A percentile compares a stretch with the other conserved stretches of the same genome.
Evolutionary conservation across 2,888 invertebrate species (phyloP).

Genomic region (Mythimna pallens): DNA sequence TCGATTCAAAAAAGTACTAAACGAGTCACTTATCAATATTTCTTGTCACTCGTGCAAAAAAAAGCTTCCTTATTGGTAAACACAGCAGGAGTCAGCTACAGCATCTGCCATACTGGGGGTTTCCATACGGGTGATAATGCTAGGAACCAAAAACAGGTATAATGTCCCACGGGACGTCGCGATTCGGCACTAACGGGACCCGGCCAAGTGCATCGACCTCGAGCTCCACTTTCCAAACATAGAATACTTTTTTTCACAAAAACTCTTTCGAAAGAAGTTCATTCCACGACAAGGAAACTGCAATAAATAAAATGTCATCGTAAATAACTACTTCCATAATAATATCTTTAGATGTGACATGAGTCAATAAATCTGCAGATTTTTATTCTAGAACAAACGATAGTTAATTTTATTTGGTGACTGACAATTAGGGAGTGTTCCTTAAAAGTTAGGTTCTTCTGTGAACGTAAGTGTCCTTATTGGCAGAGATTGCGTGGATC

Average conservation of each 20-base stretch:
- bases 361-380: constrained; percentile 19
- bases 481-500: constrained; percentile 13
- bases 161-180: constrained; percentile 68
- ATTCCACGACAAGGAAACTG: constrained; percentile 13
- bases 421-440: constrained; percentile 6
- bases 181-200: constrained; percentile 75
- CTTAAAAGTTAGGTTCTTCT: constrained; percentile 32
- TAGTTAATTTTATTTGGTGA: constrained; percentile 47
- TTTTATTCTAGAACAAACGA: constrained; percentile 45
- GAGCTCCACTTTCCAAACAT: constrained; percentile 56
- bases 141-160: constrained; percentile 64
- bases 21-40: background rate
- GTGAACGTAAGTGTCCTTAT: constrained; percentile 27
- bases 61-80: constrained; percentile 13
- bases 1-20: background rate
- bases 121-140: constrained; percentile 57
- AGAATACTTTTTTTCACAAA: constrained; percentile 44
- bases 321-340: constrained; percentile 1
- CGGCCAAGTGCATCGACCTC: constrained; percentile 74
- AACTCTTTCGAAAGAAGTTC: constrained; percentile 16
- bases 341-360: background rate
- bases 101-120: constrained; percentile 41
- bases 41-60: constrained; percentile 7
- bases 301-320: background rate
- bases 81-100: background rate